Conservation (phyloP, 1,140 invertebrate species). For the Zaprionus vittiger region DNA sequence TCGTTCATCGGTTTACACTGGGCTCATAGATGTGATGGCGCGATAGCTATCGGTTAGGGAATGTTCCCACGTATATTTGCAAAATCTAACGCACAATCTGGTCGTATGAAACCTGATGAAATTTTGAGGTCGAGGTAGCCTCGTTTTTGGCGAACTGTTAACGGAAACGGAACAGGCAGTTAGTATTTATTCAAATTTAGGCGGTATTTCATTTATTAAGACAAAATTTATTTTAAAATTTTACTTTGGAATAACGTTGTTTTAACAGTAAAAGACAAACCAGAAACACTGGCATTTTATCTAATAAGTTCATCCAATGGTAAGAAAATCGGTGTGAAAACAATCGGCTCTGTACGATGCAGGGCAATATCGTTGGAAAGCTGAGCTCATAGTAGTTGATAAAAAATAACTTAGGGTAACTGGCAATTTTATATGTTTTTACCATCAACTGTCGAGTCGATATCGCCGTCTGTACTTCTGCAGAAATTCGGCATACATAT, state of each 20-base stretch:
- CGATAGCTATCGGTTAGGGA: constrained; percentile 80
- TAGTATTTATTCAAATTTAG: background rate
- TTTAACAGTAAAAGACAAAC: constrained; percentile 82
- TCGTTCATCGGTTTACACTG: constrained; percentile 84
- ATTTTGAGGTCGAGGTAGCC: constrained; percentile 22
- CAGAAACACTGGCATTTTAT: constrained; percentile 85
- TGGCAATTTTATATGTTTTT: too few species aligned
- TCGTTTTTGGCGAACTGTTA: background rate
- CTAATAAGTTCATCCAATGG: constrained; percentile 82
- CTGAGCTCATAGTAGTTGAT: constrained; percentile 86
- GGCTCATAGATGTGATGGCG: constrained; percentile 85
- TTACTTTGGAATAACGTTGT: constrained; percentile 44
- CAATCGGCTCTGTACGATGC: constrained; percentile 5
- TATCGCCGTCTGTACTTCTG: constrained; percentile 36
- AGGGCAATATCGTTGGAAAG: constrained; percentile 89
- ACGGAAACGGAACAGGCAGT: constrained; percentile 14
- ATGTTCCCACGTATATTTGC: constrained; percentile 83
- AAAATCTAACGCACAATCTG: constrained; percentile 69
- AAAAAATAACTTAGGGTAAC: constrained; percentile 85
- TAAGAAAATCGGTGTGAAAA: constrained; percentile 86
- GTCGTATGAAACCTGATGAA: constrained; percentile 84
- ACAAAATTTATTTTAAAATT: background rate
- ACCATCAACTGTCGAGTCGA: too few species aligned
- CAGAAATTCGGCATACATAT: too few species aligned
- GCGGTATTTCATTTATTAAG: background rate